Evolutionary conservation across 2,888 invertebrate genomes (phyloP), one percentile per base, ranked within the genome.

Genomic region (Salpingus planirostris): DNA sequence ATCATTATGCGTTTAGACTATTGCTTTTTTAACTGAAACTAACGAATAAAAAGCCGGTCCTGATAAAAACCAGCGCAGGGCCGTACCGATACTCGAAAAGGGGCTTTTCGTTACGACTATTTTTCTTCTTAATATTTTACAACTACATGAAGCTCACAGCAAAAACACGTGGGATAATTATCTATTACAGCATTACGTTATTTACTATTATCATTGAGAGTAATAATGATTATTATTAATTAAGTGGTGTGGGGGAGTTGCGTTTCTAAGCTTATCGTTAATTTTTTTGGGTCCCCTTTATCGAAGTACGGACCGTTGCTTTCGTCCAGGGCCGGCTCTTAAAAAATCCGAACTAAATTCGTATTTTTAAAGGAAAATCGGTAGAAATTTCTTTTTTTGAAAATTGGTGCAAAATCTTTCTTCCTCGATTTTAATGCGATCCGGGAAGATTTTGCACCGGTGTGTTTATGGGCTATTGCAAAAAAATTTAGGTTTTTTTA

Each of bases 391-490:
- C 29, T 11, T 48, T 49, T 51, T 8, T 10, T 52, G 52, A 52
- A 54, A 50, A 50, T 36, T n/a, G n/a, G 53, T 49, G 49, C 49
- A 44, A 36, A 40, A 34, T 38, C 6, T 29, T 18, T 18, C 18
- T 6, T 8, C 8, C 8, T 5, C 8, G 8, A 18, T 8, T 18
- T 18, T 5, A 8, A 6, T 18, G 8, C 5, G 18, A 18, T 8
- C 5, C 18, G 18, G 5, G 18, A 18, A 18, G 8, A 18, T 23
- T 35, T 36, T 46, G 49, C 46, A 49, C 53, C 47, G 38, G 28
- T 55, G 53, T 54, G 44, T 22, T 48, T 54, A 50, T 64, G 62
- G 61, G 62, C 65, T 65, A 65, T 65, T 65, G 65, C 62, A 65
- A 65, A 62, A 47, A 62, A 64, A 59, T 51, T 60, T 52, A 5